Percentiles rank a stretch among this genome's conserved stretches.
Evolutionary conservation across 1,140 invertebrate species (phyloP).

Genomic region (Drosophila truncata): DNA sequence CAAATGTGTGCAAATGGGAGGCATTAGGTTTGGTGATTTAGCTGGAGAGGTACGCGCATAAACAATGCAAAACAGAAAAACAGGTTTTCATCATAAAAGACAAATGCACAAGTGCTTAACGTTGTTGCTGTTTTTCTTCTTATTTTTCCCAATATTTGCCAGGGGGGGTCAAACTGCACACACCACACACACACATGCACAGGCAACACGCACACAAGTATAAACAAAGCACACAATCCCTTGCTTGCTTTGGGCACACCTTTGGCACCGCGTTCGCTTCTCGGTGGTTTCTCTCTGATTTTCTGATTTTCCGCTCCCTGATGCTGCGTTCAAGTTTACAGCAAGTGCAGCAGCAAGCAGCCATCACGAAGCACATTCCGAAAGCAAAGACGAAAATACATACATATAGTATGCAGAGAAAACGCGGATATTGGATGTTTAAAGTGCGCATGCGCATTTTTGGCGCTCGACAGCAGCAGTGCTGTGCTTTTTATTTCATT

Average conservation of each 20-base stretch:
- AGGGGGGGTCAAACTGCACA: conserved; percentile 29
- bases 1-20: background rate
- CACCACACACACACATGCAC: no score
- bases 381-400: conserved; percentile 53
- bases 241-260: conserved; percentile 44
- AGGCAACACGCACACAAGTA: conserved; percentile 39
- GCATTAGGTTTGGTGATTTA: conserved; percentile 2
- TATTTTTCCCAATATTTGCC: conserved; percentile 8
- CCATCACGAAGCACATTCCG: conserved; percentile 47
- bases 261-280: conserved; percentile 19
- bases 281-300: conserved; percentile 21
- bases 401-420: conserved; percentile 14
- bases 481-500: conserved; percentile 49
- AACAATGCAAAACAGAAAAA: conserved; percentile 45
- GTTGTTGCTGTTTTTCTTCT: conserved; percentile 17
- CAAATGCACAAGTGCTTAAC: conserved; percentile 61
- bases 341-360: conserved; percentile 60
- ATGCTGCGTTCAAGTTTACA: conserved; percentile 56
- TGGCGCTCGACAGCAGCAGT: conserved; percentile 35
- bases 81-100: conserved; percentile 49
- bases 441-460: conserved; percentile 63
- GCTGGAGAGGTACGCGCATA: conserved; percentile 10
- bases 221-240: conserved; percentile 65
- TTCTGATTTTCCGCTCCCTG: conserved; percentile 31
- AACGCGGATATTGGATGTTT: conserved; percentile 40